Percentiles rank a stretch among this genome's conserved stretches.
phyloP scores from a whole-genome alignment of 30 jellyfish, hydroid and myxozoan genomes.

The Kudoa iwatai region DNA sequence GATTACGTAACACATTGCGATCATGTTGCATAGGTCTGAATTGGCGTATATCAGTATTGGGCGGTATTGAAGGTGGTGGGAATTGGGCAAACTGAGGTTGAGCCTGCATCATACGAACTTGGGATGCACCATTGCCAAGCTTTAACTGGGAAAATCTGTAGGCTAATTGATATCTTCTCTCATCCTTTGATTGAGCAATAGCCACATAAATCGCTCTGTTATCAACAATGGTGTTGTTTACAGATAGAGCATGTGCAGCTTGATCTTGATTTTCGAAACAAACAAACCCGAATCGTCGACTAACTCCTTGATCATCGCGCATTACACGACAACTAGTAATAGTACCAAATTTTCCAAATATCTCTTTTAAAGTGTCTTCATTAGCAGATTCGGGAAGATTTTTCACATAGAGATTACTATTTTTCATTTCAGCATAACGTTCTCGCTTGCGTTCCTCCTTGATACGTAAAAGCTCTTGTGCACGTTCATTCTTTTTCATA shows the following conservation, averaged over 20 bases:
- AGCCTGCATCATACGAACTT: too few species aligned
- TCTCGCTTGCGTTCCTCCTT: too few species aligned
- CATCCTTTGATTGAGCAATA: slow-evolving; percentile 83
- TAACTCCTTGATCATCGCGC: slow-evolving; percentile 22
- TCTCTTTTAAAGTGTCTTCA: slow-evolving; percentile 11
- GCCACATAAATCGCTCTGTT: slow-evolving; percentile 85
- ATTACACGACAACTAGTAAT: slow-evolving; percentile 38
- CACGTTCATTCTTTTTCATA: slow-evolving; percentile 46
- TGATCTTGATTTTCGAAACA: slow-evolving; percentile 36
- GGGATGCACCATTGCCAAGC: too few species aligned
- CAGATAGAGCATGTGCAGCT: too few species aligned
- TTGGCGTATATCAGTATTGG: too few species aligned
- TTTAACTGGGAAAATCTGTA: too few species aligned
- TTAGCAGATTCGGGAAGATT: slow-evolving; percentile 30
- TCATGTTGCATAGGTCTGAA: too few species aligned
- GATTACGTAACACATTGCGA: too few species aligned
- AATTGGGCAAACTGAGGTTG: too few species aligned
- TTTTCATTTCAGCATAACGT: slow-evolving; percentile 41
- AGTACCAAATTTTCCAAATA: slow-evolving; percentile 25
- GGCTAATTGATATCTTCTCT: too few species aligned
- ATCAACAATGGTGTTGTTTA: slow-evolving; percentile 22
- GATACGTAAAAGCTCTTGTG: slow-evolving; percentile 16
- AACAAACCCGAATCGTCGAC: slow-evolving; percentile 81
- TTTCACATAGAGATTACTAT: slow-evolving; percentile 56
- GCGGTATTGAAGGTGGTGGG: too few species aligned